Evolutionary conservation across 2,888 invertebrate species (phyloP), one percentile per base, ranked within the genome.

Genomic region (Drosophila neonasuta): DNA sequence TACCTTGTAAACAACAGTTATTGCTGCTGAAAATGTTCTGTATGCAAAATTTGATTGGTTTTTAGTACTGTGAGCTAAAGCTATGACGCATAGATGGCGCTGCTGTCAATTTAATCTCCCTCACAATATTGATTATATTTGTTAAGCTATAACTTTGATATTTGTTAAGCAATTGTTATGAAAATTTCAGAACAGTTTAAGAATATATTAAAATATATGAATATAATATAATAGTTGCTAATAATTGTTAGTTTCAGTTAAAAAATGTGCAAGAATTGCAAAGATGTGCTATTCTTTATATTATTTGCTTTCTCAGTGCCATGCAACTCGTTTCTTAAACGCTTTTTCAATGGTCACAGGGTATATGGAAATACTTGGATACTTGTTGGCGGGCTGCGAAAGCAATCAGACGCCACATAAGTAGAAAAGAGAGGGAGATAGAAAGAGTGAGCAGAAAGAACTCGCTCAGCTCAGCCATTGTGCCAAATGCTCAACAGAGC

Each of bases 361-460:
- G 45, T 45, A 45, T 45, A 45, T 45, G 9, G 69, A 74, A 79
- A 82, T 87, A 87, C 79, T 77, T 85, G 78, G 68, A 77, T 67
- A 71, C 71, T 69, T 57, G 42, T 46, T 41, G 67, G 67, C 76
- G 62, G 75, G 78, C 73, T 73, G 69, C 58, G 73, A 81, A 81
- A 83, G 81, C 81, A 82, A 81, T 86, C 84, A 86, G 77, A 80
- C 64, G 74, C 65, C 77, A 44, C 56, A 70, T 52, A 54, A 71
- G 70, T 63, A 59, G 46, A 24, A 6, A 24, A 24, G 24, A 24
- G 20, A 20, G 24, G 57, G 41, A 4, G 11, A 48, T n/a, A 20
- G 29, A 11, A 11, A 4, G 11, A 44, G 49, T n/a, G 8, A 17
- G 36, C 9, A 41, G 20, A 13, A 4, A 41, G 59, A 59, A 55